phyloP scores from a whole-genome alignment of 2,113 vertebrate genomes.

The Vidua macroura region DNA sequence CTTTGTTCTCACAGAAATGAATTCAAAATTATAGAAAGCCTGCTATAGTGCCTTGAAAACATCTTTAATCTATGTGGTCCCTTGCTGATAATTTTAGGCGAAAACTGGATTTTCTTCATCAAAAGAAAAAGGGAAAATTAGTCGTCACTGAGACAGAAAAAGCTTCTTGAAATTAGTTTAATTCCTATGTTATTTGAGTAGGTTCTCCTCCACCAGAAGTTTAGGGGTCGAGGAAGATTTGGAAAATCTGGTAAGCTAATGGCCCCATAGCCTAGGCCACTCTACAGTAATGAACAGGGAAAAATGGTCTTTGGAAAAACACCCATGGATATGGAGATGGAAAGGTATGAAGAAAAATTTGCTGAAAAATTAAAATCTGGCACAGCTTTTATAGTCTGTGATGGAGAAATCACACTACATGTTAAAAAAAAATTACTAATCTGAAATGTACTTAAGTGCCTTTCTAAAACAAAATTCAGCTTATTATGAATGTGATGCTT shows the following conservation, averaged over 20 bases:
- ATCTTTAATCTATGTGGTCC: neutral
- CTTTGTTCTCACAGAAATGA: slow-evolving; percentile 38
- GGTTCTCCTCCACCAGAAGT: neutral
- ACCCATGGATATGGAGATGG: neutral
- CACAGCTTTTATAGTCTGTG: neutral
- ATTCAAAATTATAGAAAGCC: neutral
- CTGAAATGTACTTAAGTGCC: neutral
- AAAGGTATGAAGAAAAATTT: neutral
- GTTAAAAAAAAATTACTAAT: neutral
- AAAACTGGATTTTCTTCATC: neutral
- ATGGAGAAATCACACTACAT: neutral
- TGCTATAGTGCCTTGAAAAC: neutral
- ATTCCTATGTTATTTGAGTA: neutral
- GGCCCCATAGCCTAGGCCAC: neutral
- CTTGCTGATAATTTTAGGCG: neutral
- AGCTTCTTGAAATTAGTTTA: neutral
- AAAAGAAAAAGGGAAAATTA: neutral
- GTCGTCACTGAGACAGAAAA: neutral
- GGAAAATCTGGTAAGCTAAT: neutral
- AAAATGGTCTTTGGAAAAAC: neutral
- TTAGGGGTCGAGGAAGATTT: neutral
- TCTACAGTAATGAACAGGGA: neutral
- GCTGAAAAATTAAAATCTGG: neutral
- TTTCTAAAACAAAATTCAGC: neutral
- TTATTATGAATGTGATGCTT: neutral